Conservation (phyloP, 2,888 invertebrate species). For the Theodoxus fluviatilis region DNA sequence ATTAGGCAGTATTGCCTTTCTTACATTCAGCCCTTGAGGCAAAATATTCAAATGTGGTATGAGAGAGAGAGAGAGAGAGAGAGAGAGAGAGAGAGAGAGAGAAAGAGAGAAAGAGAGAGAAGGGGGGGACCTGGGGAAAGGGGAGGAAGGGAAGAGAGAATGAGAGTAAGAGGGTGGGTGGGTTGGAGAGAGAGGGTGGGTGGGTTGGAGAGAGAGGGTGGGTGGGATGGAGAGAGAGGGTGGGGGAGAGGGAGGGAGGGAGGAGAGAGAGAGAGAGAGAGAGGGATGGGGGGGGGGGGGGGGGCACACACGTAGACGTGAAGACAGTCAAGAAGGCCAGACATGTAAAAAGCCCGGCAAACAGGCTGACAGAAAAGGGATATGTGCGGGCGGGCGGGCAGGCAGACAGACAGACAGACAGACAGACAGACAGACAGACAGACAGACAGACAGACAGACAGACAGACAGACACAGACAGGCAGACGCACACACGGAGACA, state of each 20-base stretch:
- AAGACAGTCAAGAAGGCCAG: neutral
- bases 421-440: neutral
- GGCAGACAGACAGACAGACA: neutral
- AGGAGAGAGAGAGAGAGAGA: neutral
- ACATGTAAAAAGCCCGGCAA: neutral
- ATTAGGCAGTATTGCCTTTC: too few relatives aligned
- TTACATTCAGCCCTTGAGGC: too few relatives aligned
- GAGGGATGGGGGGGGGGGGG: neutral
- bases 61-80: neutral
- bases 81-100: neutral
- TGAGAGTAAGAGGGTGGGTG: neutral
- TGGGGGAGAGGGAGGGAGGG: constrained; percentile 2
- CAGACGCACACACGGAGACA: neutral
- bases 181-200: neutral
- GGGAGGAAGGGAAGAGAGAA: constrained; percentile 3
- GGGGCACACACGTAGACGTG: neutral
- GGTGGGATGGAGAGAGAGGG: neutral
- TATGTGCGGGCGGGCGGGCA: neutral
- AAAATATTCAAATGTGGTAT: too few relatives aligned
- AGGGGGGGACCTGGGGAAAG: neutral
- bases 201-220: neutral
- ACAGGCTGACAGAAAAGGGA: neutral
- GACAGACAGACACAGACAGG: neutral
- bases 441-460: neutral
- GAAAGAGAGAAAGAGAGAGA: constrained; percentile 4